These are phyloP conservation scores for Hylaeus volcanicus DNA, from an alignment of 1,140 invertebrate species.

Conservation along the genomic window DNA sequence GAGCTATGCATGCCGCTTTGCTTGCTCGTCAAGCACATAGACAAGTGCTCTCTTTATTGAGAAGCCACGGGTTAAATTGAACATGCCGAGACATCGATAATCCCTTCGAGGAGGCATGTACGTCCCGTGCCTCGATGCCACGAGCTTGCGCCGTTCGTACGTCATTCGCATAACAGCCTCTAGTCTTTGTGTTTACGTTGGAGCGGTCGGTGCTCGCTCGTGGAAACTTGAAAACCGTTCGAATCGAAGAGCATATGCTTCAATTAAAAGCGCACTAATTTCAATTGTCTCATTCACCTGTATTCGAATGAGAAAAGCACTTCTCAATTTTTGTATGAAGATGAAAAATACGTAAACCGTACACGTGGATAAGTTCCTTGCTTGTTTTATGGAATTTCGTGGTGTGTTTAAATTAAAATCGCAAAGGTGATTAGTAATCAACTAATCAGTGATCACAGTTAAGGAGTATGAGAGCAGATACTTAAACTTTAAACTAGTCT, in stretches of 20 bases:
- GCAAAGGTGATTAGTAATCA: not conserved
- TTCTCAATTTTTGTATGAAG: not conserved
- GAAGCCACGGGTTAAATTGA: too few species aligned
- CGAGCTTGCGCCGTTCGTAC: constrained; percentile 41
- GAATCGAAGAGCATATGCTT: too few species aligned
- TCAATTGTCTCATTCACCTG: too few species aligned
- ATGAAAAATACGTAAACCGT: too few species aligned
- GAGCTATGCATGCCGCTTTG: too few species aligned
- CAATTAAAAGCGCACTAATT: too few species aligned
- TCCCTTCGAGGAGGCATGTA: constrained; percentile 29
- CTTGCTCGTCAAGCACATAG: too few species aligned
- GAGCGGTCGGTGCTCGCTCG: not conserved
- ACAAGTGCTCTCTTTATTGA: too few species aligned
- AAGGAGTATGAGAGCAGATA: too few species aligned
- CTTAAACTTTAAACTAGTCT: not conserved
- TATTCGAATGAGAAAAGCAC: too few species aligned
- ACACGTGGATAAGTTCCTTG: not conserved
- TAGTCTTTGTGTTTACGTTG: constrained; percentile 1
- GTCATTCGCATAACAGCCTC: not conserved
- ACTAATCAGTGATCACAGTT: too few species aligned
- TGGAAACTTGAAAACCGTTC: not conserved
- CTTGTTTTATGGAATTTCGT: constrained; percentile 7
- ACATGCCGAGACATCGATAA: constrained; percentile 12
- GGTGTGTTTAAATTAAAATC: not conserved
- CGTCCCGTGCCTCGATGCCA: not conserved